Conservation (phyloP, 2,888 invertebrate species). For the Tanytarsus gracilentus region DNA sequence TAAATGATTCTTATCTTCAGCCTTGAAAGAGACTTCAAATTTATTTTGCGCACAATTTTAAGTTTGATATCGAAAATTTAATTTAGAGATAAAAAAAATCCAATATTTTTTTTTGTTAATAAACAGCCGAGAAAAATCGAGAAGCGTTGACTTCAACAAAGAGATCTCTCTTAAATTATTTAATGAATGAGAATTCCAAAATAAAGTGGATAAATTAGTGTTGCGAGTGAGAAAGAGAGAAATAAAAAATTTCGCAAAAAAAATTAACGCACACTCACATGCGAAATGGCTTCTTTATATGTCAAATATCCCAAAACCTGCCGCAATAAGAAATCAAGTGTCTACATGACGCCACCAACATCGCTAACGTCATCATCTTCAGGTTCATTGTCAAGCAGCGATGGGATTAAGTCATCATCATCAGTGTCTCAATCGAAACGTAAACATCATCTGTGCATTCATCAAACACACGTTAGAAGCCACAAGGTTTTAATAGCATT, state of each 20-base stretch:
- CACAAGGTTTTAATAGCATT: not conserved
- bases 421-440: not conserved
- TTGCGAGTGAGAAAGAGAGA: no score
- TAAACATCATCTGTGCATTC: not conserved
- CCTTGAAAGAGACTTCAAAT: no score
- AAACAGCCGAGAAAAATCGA: no score
- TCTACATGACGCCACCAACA: constrained; percentile 9
- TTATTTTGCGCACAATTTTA: no score
- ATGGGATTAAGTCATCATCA: constrained; percentile 4
- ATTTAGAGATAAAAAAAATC: no score
- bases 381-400: constrained; percentile 19
- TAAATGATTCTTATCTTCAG: no score
- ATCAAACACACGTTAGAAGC: not conserved
- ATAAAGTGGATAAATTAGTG: no score
- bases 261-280: not conserved
- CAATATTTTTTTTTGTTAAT: no score
- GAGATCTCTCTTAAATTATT: no score
- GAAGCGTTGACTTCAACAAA: no score
- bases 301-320: constrained; percentile 23
- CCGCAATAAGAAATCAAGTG: constrained; percentile 16
- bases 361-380: constrained; percentile 22
- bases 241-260: not conserved
- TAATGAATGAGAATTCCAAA: no score
- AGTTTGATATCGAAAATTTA: no score
- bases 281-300: constrained; percentile 5